Evolutionary conservation across 2,888 invertebrate genomes (phyloP), one percentile per base, ranked within the genome.

Genomic region (Drosophila mayaguana): DNA sequence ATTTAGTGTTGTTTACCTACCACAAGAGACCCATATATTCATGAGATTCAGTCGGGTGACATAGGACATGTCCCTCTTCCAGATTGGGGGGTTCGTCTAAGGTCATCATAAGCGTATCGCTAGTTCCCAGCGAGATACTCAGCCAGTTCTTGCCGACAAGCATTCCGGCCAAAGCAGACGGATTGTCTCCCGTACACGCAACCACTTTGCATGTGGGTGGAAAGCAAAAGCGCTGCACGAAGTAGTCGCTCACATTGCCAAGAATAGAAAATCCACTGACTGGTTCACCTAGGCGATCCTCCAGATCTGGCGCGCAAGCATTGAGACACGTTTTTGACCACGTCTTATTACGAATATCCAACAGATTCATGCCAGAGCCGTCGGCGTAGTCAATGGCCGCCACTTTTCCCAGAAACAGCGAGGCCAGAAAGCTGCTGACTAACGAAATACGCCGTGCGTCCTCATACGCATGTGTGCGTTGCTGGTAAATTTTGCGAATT

Each of bases 131-230:
- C 83, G 97, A 97, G 50, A 98, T 95, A 0, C 97, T 97, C 22
- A 98, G 94, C 94, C 98, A 98, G 61, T 96, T 96, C 40, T 96
- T 93, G 18, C 95, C 94, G 6, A 98, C 94, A 42, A 96, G 94
- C 94, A 98, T 96, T 95, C 97, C 97, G 75, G 96, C 95, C 25
- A 97, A 93, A 0, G 97, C 96, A 2, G 97, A 96, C 28, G 98
- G 97, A 94, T 99, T 99, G 92, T 99, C 99, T 0, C 99, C 99
- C 0, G 98, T 98, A 92, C 98, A 98, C 0, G 97, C 96, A 5
- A 97, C 94, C 3, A 99, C 95, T 86, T 95, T 94, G 91, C 99
- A 99, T 16, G 95, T 94, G 0, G 95, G 93, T 74, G 95, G 94
- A 93, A 99, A 98, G 18, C 97, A 96, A 93, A 97, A 99, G 69